Conservation (phyloP, 2,113 vertebrate species). For the Crotalus viridis region DNA sequence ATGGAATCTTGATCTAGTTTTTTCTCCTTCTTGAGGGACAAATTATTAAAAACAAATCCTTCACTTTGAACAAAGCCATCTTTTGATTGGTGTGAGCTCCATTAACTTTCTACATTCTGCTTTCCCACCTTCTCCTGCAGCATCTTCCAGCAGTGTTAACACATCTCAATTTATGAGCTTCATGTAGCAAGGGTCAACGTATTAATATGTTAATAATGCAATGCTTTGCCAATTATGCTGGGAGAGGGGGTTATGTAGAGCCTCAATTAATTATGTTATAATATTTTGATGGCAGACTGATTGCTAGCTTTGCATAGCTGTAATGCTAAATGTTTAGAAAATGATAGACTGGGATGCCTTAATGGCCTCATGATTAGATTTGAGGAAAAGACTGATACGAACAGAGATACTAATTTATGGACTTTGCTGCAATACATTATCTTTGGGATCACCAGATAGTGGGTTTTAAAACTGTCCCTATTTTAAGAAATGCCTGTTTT, state of each 20-base stretch:
- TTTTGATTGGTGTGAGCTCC: constrained; percentile 55
- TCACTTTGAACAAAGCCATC: constrained; percentile 67
- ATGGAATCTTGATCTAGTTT: constrained; percentile 61
- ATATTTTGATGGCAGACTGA: constrained; percentile 52
- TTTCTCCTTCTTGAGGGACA: constrained; percentile 60
- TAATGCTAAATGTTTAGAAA: constrained; percentile 51
- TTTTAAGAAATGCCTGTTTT: neutral
- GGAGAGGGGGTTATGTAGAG: constrained; percentile 54
- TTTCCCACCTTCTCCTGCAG: constrained; percentile 49
- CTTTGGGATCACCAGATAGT: neutral
- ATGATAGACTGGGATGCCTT: constrained; percentile 43
- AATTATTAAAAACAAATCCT: constrained; percentile 73
- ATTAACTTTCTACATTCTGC: constrained; percentile 43
- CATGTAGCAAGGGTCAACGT: constrained; percentile 58
- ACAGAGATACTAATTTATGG: constrained; percentile 11
- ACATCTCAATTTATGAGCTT: constrained; percentile 52
- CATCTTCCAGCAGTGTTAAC: constrained; percentile 44
- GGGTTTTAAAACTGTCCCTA: neutral
- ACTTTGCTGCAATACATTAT: neutral
- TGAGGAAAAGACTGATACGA: constrained; percentile 35
- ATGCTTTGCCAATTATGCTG: constrained; percentile 56
- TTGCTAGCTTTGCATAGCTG: constrained; percentile 54
- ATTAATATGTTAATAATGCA: constrained; percentile 63
- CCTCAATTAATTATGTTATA: constrained; percentile 59
- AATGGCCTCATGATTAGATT: constrained; percentile 48